Conservation (phyloP, 2,888 invertebrate genomes). For the Scaptomyza caliginosa region DNA sequence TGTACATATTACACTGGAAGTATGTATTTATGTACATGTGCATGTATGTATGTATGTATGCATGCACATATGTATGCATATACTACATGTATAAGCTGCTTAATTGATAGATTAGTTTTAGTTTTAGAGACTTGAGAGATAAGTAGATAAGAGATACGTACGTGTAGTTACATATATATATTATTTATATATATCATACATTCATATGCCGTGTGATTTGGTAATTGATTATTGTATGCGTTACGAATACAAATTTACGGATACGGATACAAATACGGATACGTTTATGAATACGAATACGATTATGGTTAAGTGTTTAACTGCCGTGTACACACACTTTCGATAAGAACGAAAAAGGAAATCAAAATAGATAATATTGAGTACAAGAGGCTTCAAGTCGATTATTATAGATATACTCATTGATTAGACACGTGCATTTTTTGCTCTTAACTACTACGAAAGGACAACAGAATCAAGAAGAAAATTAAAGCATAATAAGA, state of each 20-base stretch:
- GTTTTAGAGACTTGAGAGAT: slow-evolving; percentile 41
- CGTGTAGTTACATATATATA: slow-evolving; percentile 23
- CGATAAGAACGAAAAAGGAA: slow-evolving; percentile 22
- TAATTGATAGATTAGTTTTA: slow-evolving; percentile 34
- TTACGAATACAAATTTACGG: slow-evolving; percentile 20
- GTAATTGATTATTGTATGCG: slow-evolving; percentile 31
- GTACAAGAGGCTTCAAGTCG: slow-evolving; percentile 40
- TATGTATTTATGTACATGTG: slow-evolving; percentile 33
- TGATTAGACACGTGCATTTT: slow-evolving; percentile 71
- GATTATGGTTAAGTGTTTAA: slow-evolving; percentile 26
- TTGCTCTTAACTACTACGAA: slow-evolving; percentile 59
- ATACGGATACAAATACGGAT: slow-evolving; percentile 11
- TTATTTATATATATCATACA: slow-evolving; percentile 7
- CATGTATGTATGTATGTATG: slow-evolving; percentile 19
- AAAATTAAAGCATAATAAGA: not conserved
- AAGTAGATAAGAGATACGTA: slow-evolving; percentile 36
- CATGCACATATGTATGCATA: slow-evolving; percentile 14
- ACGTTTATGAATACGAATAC: slow-evolving; percentile 27
- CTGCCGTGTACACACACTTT: slow-evolving; percentile 47
- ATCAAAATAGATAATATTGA: slow-evolving; percentile 15
- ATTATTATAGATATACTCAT: slow-evolving; percentile 41
- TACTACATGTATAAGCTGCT: slow-evolving; percentile 41
- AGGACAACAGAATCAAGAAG: slow-evolving; percentile 28
- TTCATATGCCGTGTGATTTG: slow-evolving; percentile 48
- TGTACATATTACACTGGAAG: no score